These are phyloP conservation scores for Eutolmus rufibarbis DNA, from an alignment of 2,888 invertebrate genomes.

Conservation along the genomic window DNA sequence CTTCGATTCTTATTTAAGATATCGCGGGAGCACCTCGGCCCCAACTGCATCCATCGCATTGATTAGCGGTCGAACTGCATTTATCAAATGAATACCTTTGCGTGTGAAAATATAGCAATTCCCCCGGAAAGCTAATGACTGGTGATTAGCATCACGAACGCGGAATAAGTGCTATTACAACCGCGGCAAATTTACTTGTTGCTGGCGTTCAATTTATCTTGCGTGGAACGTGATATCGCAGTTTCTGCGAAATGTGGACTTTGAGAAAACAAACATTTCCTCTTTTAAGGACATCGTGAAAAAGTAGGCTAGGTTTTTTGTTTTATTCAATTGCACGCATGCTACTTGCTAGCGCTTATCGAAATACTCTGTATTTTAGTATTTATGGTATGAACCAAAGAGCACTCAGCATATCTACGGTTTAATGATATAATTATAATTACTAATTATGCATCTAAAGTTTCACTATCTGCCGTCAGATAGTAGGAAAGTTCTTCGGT, in stretches of 20 bases:
- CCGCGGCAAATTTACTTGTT: neutral
- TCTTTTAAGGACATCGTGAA: neutral
- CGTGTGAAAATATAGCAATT: constrained; percentile 1
- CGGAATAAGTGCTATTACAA: neutral
- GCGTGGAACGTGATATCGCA: neutral
- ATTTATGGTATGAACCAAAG: neutral
- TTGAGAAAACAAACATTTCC: neutral
- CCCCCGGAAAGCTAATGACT: neutral
- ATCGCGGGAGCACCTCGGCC: neutral
- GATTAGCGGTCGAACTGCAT: neutral
- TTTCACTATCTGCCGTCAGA: too few species aligned
- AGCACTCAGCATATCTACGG: neutral
- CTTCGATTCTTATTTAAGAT: constrained; percentile 4
- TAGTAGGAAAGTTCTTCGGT: too few species aligned
- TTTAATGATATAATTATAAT: too few species aligned
- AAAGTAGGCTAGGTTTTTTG: neutral
- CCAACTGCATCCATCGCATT: neutral
- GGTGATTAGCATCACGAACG: neutral
- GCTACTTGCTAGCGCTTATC: neutral
- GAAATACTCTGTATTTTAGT: neutral
- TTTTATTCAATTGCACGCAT: neutral
- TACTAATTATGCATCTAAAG: too few species aligned
- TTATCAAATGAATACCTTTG: constrained; percentile 4
- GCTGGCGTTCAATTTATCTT: neutral
- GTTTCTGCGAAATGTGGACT: neutral